Conservation (phyloP, 2,113 vertebrate species). For the Stigmatopora argus region DNA sequence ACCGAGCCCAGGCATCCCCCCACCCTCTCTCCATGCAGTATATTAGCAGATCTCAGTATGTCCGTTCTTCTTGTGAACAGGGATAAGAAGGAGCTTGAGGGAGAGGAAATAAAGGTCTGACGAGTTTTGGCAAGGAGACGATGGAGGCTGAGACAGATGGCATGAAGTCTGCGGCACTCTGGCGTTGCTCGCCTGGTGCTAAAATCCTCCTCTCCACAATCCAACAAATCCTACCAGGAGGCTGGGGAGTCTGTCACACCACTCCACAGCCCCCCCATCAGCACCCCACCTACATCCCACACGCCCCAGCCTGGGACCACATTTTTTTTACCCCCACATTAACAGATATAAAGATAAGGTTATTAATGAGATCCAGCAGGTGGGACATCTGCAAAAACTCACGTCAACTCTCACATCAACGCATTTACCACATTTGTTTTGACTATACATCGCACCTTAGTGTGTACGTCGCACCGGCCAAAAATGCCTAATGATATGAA, state of each 20-base stretch:
- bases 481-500: too few relatives aligned
- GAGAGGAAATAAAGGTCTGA: constrained; percentile 73
- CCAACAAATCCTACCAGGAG: constrained; percentile 80
- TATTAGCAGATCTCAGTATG: constrained; percentile 68
- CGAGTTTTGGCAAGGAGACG: constrained; percentile 72
- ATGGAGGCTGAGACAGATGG: constrained; percentile 80
- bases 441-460: too few relatives aligned
- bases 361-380: constrained; percentile 34
- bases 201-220: constrained; percentile 81
- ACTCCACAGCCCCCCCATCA: constrained; percentile 43
- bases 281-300: constrained; percentile 8
- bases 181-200: constrained; percentile 74
- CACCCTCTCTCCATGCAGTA: constrained; percentile 26
- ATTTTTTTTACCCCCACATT: constrained; percentile 27
- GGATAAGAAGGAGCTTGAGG: constrained; percentile 70
- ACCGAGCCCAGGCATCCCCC: constrained; percentile 59
- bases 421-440: too few relatives aligned
- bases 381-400: constrained; percentile 22
- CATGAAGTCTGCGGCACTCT: constrained; percentile 78
- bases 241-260: constrained; percentile 74
- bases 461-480: too few relatives aligned
- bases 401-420: constrained; percentile 7
- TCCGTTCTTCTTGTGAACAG: constrained; percentile 71
- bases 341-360: constrained; percentile 34
- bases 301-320: constrained; percentile 57